Evolutionary conservation across 2,888 invertebrate species (phyloP), one percentile per base, ranked within the genome.

Genomic region (Rhagonycha fulva): DNA sequence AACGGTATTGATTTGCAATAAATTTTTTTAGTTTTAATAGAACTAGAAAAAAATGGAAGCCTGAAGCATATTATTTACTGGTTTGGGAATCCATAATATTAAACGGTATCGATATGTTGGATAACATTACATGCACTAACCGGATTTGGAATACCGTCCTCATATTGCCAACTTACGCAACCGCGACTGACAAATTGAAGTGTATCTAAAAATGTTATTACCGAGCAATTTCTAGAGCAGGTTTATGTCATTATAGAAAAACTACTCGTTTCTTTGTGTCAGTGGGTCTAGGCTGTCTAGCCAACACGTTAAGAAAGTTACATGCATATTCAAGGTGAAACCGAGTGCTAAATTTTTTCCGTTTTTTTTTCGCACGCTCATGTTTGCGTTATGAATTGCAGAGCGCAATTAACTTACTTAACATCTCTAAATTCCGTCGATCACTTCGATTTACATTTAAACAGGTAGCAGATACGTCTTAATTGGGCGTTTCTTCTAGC

Each of bases 201-300:
- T 47, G 47, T 47, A 47, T 47, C 47, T 66, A 62, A 62, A 24
- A 66, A 5, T 12, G 63, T 47, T 66, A 12, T 66, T 66, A 24
- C 63, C 4, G 47, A 60, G 32, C 47, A 23, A 60, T 32, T 19
- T 69, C 69, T 69, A 69, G 69, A 69, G 60, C 69, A 69, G 32
- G 69, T 30, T 69, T 69, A 66, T 24, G 19, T 66, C 26, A 66
- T 66, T 66, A 24, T 66, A 66, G 63, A 66, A 63, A 63, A 66
- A 66, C 63, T 66, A 66, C 63, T 66, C 7, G 67, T 71, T 70
- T 70, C 71, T 75, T 67, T 76, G 68, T 75, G 78, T 79, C 74
- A 80, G 79, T 79, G 75, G 79, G 80, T 80, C 80, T 80, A 79
- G 80, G 79, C 78, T 80, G 76, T 62, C 78, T 76, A 70, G 74